These are phyloP conservation scores for Scrobipalpa costella DNA, from an alignment of 2,888 invertebrate species.

Conservation along the genomic window DNA sequence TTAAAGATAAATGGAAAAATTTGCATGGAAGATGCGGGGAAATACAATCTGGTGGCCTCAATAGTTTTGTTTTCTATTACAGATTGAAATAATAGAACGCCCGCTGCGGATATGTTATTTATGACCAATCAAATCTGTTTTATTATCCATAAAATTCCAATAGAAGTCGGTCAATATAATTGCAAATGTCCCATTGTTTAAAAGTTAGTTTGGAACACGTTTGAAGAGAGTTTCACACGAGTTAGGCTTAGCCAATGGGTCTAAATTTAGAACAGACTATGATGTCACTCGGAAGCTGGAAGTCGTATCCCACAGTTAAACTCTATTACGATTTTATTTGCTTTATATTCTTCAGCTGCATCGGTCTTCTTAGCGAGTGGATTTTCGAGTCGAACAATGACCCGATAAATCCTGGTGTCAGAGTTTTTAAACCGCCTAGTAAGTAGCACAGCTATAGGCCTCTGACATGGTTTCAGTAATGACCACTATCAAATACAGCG, in stretches of 20 bases:
- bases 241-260: constrained; percentile 55
- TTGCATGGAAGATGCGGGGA: constrained; percentile 7
- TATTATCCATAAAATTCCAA: not conserved
- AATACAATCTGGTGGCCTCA: not conserved
- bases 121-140: not conserved
- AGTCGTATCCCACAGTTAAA: constrained; percentile 43
- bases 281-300: constrained; percentile 64
- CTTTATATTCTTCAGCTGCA: not conserved
- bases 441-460: no score
- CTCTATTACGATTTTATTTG: constrained; percentile 31
- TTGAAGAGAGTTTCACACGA: constrained; percentile 34
- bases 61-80: not conserved
- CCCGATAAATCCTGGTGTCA: no score
- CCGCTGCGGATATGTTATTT: not conserved
- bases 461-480: no score
- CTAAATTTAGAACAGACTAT: constrained; percentile 58
- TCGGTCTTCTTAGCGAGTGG: no score
- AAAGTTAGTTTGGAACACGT: no score
- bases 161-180: not conserved
- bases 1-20: constrained; percentile 14
- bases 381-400: no score
- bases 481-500: no score
- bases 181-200: not conserved
- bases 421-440: no score
- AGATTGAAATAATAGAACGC: not conserved